Evolutionary conservation across 2,888 invertebrate genomes (phyloP).

Genomic region (Malachius bipustulatus): DNA sequence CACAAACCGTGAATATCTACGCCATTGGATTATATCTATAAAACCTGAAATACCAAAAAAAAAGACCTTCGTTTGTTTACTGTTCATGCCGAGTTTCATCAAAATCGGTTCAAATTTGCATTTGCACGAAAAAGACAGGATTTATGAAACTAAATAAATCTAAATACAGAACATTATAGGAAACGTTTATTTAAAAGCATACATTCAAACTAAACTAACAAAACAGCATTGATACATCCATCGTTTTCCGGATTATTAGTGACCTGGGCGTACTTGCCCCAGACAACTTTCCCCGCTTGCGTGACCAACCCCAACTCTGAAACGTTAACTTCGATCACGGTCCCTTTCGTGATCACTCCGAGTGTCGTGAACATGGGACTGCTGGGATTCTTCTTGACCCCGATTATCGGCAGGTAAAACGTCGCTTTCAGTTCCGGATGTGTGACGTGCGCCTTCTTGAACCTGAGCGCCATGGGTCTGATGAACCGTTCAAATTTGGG

Average conservation of each 20-base stretch:
- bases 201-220: conserved; percentile 92
- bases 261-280: conserved; percentile 99
- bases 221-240: conserved; percentile 97
- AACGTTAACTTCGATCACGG: conserved; percentile 95
- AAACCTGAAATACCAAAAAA: no score
- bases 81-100: no score
- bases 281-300: conserved; percentile 97
- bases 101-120: no score
- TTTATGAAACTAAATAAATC: no score
- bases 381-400: conserved; percentile 98
- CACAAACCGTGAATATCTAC: no score
- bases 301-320: conserved; percentile 97
- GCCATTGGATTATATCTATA: no score
- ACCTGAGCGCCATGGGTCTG: conserved; percentile 90
- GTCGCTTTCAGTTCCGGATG: conserved; percentile 99
- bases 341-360: conserved; percentile 98
- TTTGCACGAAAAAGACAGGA: no score
- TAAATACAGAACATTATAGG: no score
- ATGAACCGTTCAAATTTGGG: conserved; percentile 99
- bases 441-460: conserved; percentile 97
- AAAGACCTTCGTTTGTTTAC: no score
- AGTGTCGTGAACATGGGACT: conserved; percentile 94
- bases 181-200: no score
- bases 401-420: conserved; percentile 92
- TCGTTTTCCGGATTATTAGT: conserved; percentile 99